Evolutionary conservation across 2,888 invertebrate genomes (phyloP), one percentile per base, ranked within the genome.

Genomic region (Coleophora deauratella): DNA sequence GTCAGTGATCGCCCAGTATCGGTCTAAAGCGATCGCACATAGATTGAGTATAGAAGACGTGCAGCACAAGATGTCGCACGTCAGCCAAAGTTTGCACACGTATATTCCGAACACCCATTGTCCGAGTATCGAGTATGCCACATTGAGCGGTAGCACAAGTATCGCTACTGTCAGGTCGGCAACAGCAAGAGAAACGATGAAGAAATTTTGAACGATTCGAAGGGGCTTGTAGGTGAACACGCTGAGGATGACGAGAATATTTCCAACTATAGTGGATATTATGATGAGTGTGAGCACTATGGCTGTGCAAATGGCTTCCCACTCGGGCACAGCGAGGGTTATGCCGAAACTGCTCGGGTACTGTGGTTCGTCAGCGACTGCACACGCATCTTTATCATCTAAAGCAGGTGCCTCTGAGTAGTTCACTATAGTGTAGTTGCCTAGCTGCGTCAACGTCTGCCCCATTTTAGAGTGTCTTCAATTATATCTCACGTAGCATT

Each of bases 171-270:
- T 95, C 46, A 96, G 85, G 75, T 98, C 98, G 3, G 97, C 97
- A 13, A 97, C 95, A 0, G 98, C 98, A 53, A 98, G 79, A 1
- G 97, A 97, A 0, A 98, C 97, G 57, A 98, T 95, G 81, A 98
- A 97, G 81, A 97, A 98, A 78, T 98, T 98, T 71, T 97, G 98
- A 27, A 96, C 97, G 56, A 95, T 96, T 49, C 96, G 88, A 38
- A 97, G 84, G 1, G 97, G 97, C 64, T 95, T 92, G 78, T 98
- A 96, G 1, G 95, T 97, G 80, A 98, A 97, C n/a, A 98, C 97
- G 64, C 96, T 95, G 33, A 97, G 88, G 55, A 98, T 97, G 41
- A 98, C 98, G 51, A 98, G 86, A 44, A 95, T 91, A 78, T 98
- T 98, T 40, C 98, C 98, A 41, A 97, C 89, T 45, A 97, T 91